Conservation (phyloP, 2,797 vertebrate genomes). For the Catostomus latipinnis region DNA sequence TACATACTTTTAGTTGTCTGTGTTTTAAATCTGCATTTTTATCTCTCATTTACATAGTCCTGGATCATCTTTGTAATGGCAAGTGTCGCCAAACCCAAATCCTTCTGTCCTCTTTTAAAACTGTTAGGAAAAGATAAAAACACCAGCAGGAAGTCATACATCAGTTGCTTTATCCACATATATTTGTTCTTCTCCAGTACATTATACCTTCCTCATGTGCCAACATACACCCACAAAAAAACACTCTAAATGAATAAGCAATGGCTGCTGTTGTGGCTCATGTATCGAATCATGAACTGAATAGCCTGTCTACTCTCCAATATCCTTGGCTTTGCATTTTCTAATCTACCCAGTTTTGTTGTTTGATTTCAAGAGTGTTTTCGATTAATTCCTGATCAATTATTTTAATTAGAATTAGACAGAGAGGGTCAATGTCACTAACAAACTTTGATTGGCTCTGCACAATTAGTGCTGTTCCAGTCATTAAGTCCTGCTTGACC, state of each 20-base stretch:
- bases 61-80: not conserved
- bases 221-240: conserved; percentile 1
- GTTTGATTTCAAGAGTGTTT: conserved; percentile 23
- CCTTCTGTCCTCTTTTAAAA: not conserved
- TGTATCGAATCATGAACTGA: conserved; percentile 2
- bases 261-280: conserved; percentile 19
- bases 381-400: conserved; percentile 39
- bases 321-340: not conserved
- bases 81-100: not conserved
- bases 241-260: conserved; percentile 14
- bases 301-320: not conserved
- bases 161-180: not conserved
- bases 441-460: conserved; percentile 48
- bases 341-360: conserved; percentile 16
- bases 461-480: conserved; percentile 45
- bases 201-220: conserved; percentile 9
- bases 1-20: too few species aligned
- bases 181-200: not conserved
- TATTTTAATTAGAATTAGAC: conserved; percentile 53
- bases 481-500: conserved; percentile 33
- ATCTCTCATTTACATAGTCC: conserved; percentile 3
- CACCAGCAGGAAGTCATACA: not conserved
- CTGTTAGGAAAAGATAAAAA: not conserved
- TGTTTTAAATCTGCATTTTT: not conserved
- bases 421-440: conserved; percentile 43